These are phyloP conservation scores for Schizotus pectinicornis DNA, from an alignment of 2,888 invertebrate species.

Conservation along the genomic window DNA sequence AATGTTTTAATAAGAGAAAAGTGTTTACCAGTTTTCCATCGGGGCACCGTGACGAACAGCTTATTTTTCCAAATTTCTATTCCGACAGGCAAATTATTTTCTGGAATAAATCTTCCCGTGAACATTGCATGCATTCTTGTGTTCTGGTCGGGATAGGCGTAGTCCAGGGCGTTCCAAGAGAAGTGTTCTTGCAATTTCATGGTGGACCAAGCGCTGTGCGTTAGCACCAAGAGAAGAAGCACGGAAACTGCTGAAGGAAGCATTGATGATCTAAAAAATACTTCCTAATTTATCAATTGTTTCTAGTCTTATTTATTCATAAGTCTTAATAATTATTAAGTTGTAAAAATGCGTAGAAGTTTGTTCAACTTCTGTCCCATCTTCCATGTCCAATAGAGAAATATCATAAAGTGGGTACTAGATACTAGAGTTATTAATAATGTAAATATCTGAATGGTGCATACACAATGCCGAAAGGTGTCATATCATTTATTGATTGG, in stretches of 20 bases:
- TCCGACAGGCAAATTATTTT: slow-evolving; percentile 82
- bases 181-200: slow-evolving; percentile 71
- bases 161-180: slow-evolving; percentile 79
- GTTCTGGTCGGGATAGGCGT: slow-evolving; percentile 70
- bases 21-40: slow-evolving; percentile 74
- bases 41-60: slow-evolving; percentile 81
- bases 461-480: no score
- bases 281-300: no score
- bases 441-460: no score
- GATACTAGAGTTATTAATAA: no score
- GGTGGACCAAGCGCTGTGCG: background rate
- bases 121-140: slow-evolving; percentile 69
- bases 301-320: no score
- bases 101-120: slow-evolving; percentile 72
- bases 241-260: background rate
- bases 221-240: background rate
- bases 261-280: background rate
- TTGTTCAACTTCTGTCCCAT: no score
- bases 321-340: no score
- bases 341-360: no score
- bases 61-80: slow-evolving; percentile 82
- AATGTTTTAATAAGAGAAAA: no score
- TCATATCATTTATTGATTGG: no score
- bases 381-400: no score
- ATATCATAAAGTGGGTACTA: no score